Conservation (phyloP, 1,140 invertebrate species). For the Macrobrachium rosenbergii region DNA sequence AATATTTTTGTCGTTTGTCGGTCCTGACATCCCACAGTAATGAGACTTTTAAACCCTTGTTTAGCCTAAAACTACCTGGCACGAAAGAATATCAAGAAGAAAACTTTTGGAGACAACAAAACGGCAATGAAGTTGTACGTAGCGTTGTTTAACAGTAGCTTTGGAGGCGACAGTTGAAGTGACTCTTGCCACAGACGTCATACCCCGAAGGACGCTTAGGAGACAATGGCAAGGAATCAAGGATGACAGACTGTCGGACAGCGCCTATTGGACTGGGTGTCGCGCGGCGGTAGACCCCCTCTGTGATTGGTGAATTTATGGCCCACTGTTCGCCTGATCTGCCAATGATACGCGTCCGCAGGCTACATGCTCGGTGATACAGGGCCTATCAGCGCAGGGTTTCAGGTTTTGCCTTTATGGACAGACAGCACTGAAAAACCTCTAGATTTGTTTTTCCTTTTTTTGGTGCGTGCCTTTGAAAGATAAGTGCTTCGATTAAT, state of each 20-base stretch:
- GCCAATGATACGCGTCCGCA: constrained; percentile 59
- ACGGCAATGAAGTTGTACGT: constrained; percentile 19
- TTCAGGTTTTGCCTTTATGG: constrained; percentile 56
- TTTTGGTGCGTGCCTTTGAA: not conserved
- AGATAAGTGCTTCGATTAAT: not conserved
- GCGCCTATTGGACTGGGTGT: constrained; percentile 61
- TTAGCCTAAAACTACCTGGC: too few species aligned
- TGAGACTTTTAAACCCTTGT: too few species aligned
- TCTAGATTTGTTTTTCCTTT: constrained; percentile 26
- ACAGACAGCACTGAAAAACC: constrained; percentile 36
- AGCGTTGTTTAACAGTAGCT: constrained; percentile 35
- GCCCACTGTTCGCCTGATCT: constrained; percentile 47
- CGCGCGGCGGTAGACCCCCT: constrained; percentile 57
- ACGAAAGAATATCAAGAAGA: too few species aligned
- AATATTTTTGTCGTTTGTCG: too few species aligned
- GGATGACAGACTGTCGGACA: constrained; percentile 61
- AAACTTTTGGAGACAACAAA: too few species aligned
- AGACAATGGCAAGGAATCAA: constrained; percentile 55
- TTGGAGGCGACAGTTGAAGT: constrained; percentile 22
- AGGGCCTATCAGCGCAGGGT: constrained; percentile 57
- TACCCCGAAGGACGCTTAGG: constrained; percentile 29
- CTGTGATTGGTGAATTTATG: constrained; percentile 63
- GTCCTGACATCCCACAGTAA: too few species aligned
- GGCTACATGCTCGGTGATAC: constrained; percentile 55
- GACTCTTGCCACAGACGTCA: constrained; percentile 35